A percentile compares a stretch with the other conserved stretches of the same genome.
phyloP scores from a whole-genome alignment of 2,888 invertebrate species.

The Habrosyne pyritoides region DNA sequence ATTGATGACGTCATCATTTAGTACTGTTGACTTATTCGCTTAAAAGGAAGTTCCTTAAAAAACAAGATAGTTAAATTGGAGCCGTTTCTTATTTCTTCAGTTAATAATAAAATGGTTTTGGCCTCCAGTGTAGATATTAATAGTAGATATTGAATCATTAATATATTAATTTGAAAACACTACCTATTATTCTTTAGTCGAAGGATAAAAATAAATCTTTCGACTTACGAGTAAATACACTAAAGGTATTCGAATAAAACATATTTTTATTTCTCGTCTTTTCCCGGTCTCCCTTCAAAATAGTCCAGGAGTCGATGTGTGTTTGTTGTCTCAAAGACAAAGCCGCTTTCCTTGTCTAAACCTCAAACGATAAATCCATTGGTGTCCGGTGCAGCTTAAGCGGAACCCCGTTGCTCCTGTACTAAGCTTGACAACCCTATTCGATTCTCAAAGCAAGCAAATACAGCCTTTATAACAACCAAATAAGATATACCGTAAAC shows the following conservation, averaged over 20 bases:
- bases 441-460: constrained; percentile 11
- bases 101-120: too few relatives aligned
- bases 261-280: constrained; percentile 11
- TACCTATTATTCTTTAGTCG: constrained; percentile 10
- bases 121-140: too few relatives aligned
- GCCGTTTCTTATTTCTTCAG: too few relatives aligned
- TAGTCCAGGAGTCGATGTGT: constrained; percentile 38
- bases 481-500: constrained; percentile 1
- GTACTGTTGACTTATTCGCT: too few relatives aligned
- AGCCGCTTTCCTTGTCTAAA: constrained; percentile 70
- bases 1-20: too few relatives aligned
- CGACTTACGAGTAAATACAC: background rate
- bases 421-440: constrained; percentile 21
- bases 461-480: constrained; percentile 13
- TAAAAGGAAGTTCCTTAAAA: too few relatives aligned
- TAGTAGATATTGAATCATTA: too few relatives aligned
- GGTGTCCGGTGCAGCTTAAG: constrained; percentile 71
- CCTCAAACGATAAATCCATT: constrained; percentile 73
- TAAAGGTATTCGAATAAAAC: constrained; percentile 7
- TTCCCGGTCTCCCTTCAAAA: constrained; percentile 26
- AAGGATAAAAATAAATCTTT: background rate
- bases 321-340: constrained; percentile 72
- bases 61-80: too few relatives aligned
- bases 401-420: constrained; percentile 37
- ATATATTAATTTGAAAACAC: too few relatives aligned